These are phyloP conservation scores for Cinara cedri DNA, from an alignment of 2,888 invertebrate species.

Conservation along the genomic window DNA sequence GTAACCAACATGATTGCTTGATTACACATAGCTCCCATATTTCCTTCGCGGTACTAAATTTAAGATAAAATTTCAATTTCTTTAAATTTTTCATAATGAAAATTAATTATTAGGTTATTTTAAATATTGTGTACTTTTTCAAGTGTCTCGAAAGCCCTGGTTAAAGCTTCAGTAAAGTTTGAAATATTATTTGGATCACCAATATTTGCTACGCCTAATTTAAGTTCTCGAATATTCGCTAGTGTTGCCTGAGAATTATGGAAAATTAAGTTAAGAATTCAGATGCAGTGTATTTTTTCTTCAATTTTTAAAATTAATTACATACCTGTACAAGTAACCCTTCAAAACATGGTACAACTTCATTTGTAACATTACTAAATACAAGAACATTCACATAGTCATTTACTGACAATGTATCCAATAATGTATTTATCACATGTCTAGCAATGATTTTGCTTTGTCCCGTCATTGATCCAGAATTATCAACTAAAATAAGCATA, in stretches of 20 bases:
- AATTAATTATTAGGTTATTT: not conserved
- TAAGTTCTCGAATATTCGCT: constrained; percentile 82
- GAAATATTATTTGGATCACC: constrained; percentile 84
- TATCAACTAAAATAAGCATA: constrained; percentile 91
- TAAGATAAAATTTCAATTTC: too few relatives aligned
- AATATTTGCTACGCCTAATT: constrained; percentile 78
- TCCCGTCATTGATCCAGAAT: constrained; percentile 96
- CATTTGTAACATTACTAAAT: constrained; percentile 72
- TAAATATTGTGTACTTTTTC: constrained; percentile 61
- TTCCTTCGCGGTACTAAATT: constrained; percentile 65
- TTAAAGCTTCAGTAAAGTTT: constrained; percentile 89
- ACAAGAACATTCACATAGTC: constrained; percentile 94
- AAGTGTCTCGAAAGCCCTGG: constrained; percentile 86
- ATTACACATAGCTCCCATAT: constrained; percentile 73
- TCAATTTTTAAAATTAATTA: not conserved
- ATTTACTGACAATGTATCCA: constrained; percentile 96
- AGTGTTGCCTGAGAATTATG: constrained; percentile 74
- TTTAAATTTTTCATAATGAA: not conserved
- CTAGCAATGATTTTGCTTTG: constrained; percentile 75
- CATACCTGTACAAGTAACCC: constrained; percentile 75
- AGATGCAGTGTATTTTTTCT: too few relatives aligned
- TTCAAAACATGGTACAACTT: constrained; percentile 84
- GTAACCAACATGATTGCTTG: constrained; percentile 97
- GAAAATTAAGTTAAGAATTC: constrained; percentile 60
- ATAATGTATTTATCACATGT: constrained; percentile 83